These are phyloP conservation scores for Scaptomyza parva DNA, from an alignment of 2,888 invertebrate species.

Conservation along the genomic window DNA sequence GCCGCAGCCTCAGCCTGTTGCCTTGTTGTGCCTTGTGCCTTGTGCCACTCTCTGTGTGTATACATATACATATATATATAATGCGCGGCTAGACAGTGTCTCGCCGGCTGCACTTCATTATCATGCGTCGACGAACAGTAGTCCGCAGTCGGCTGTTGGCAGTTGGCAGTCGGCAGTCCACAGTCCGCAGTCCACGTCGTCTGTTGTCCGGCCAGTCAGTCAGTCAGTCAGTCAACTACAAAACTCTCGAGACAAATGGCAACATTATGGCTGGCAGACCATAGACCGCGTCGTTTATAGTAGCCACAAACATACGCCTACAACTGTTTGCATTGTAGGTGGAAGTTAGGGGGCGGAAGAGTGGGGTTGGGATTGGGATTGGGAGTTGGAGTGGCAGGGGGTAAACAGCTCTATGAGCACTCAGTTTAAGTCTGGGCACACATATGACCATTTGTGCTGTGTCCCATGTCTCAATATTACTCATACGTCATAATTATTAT, in stretches of 20 bases:
- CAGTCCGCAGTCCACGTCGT: conserved; percentile 10
- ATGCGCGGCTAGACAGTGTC: conserved; percentile 83
- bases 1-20: conserved; percentile 8
- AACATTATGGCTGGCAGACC: conserved; percentile 39
- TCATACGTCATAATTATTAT: conserved; percentile 70
- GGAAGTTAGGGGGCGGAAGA: conserved; percentile 11
- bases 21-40: conserved; percentile 28
- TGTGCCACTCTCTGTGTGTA: conserved; percentile 39
- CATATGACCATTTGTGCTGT: conserved; percentile 46
- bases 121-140: conserved; percentile 75
- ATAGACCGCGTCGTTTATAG: conserved; percentile 49
- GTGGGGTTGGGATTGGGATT: neutral
- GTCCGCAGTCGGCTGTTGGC: conserved; percentile 50
- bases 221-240: conserved; percentile 25
- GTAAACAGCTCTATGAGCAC: conserved; percentile 22
- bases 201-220: conserved; percentile 42
- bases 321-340: conserved; percentile 64
- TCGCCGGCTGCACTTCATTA: conserved; percentile 83
- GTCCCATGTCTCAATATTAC: conserved; percentile 60
- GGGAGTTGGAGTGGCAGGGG: neutral
- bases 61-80: conserved; percentile 56
- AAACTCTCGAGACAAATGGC: conserved; percentile 25
- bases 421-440: conserved; percentile 55
- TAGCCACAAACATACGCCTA: conserved; percentile 63
- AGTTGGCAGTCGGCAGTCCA: conserved; percentile 23